Percentiles rank a stretch among this genome's conserved stretches.
Conservation (phyloP, 2,888 invertebrate genomes). For the Pteria penguin region DNA sequence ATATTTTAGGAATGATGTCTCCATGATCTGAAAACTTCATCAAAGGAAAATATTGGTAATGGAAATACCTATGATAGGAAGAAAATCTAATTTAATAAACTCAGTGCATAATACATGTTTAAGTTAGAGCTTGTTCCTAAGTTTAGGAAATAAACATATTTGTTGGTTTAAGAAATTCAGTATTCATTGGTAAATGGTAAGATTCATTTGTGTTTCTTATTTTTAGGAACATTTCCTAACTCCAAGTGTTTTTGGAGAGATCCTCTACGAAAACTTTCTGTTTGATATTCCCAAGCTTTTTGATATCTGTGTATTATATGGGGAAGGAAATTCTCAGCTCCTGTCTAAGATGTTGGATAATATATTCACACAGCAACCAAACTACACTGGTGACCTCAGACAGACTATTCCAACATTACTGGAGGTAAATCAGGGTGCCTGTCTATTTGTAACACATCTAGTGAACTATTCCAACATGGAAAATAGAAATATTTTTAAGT, state of each 20-base stretch:
- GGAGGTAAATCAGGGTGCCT: slow-evolving; percentile 74
- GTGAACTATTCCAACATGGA: neutral
- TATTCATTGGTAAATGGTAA: too few species aligned
- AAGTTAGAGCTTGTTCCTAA: too few species aligned
- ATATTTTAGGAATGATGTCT: too few species aligned
- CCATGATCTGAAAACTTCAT: too few species aligned
- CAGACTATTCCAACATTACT: slow-evolving; percentile 74
- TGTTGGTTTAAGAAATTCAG: too few species aligned
- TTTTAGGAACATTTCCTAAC: slow-evolving; percentile 82
- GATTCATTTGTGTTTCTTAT: neutral
- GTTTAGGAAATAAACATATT: too few species aligned
- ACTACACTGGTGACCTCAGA: slow-evolving; percentile 84
- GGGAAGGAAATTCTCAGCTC: slow-evolving; percentile 84
- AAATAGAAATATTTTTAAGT: neutral
- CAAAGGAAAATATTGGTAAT: too few species aligned
- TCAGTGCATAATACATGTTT: too few species aligned
- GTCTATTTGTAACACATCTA: neutral
- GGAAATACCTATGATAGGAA: too few species aligned
- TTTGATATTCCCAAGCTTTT: slow-evolving; percentile 91
- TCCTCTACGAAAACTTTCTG: slow-evolving; percentile 89
- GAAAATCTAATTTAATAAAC: too few species aligned
- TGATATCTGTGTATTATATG: slow-evolving; percentile 89
- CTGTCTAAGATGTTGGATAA: slow-evolving; percentile 85
- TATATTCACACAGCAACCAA: slow-evolving; percentile 85
- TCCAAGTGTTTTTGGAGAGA: slow-evolving; percentile 84